Evolutionary conservation across 2,113 vertebrate species (phyloP), one percentile per base, ranked within the genome.

Genomic region (Trematomus loennbergii): DNA sequence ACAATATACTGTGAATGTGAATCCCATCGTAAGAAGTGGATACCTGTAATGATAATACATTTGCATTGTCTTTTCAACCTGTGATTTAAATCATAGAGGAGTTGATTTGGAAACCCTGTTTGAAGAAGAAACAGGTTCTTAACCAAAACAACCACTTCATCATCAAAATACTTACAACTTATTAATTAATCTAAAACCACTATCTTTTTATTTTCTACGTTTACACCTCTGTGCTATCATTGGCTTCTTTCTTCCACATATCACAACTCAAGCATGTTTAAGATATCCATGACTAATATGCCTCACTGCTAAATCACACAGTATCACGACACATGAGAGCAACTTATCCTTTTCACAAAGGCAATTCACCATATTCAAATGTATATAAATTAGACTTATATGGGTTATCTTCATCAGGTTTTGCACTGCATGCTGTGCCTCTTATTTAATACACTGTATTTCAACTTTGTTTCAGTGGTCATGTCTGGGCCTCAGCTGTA

Each of bases 181-280:
- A 18, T 15, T 3, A 52, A 64, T 72, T 61, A 33, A 12, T 64
- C 63, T 69, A 15, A 83, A 79, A 45, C 2, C 18, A 22, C 11
- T 5, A 49, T 45, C 40, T 53, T 9, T 71, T 55, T 66, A 16
- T 15, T 65, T 16, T 9, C 13, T 52, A 4, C 55, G 40, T 25
- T 75, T 20, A 13, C 15, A 75, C 2, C 7, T 70, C 54, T 61
- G 36, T 18, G 15, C 10, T 0, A 0, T 53, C 2, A 18, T 29
- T n/a, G 13, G 4, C 9, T 53, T 86, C 15, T 16, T 83, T 63
- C 20, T 46, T 74, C 49, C 6, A 71, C 25, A 16, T 73, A 22
- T 25, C 3, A 10, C 15, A 57, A 10, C 40, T 65, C 52, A 29
- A 58, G 53, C 11, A 4, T 22, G 29, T 43, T 25, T 18, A 17